These are phyloP conservation scores for Eulacestoma nigropectus DNA, from an alignment of 2,113 vertebrate genomes.

Conservation along the genomic window DNA sequence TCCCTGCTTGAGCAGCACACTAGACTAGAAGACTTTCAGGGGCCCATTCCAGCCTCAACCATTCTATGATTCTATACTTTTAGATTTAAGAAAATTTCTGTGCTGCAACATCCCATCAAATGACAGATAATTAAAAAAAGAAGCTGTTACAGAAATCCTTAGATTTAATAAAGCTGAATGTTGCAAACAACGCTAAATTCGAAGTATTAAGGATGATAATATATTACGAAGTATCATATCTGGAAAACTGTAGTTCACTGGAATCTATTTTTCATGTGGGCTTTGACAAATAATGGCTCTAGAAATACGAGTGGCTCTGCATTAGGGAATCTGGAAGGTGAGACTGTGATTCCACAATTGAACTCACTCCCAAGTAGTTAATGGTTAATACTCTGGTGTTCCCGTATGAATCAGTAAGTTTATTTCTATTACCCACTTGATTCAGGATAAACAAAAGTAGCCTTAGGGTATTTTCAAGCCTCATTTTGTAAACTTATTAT, in stretches of 20 bases:
- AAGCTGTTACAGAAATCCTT: neutral
- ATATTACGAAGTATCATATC: neutral
- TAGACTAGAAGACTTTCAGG: neutral
- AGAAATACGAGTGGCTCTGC: neutral
- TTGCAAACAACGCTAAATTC: neutral
- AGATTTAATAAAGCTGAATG: neutral
- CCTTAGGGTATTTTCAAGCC: constrained; percentile 17
- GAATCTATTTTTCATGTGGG: neutral
- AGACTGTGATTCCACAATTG: neutral
- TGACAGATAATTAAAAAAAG: neutral
- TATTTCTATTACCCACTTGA: constrained; percentile 11
- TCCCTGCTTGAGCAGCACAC: accelerated
- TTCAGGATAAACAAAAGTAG: constrained; percentile 16
- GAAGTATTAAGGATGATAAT: neutral
- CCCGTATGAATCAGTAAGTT: neutral
- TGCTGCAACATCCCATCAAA: neutral
- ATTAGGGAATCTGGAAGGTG: neutral
- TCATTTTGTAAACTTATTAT: constrained; percentile 32
- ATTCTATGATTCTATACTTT: neutral
- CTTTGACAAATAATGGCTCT: neutral
- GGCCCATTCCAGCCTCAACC: neutral
- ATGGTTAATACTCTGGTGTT: neutral
- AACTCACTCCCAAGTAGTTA: neutral
- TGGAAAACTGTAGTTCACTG: neutral
- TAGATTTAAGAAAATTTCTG: neutral